Percentiles rank a stretch among this genome's conserved stretches.
Evolutionary conservation across 2,797 vertebrate genomes (phyloP).

Genomic region (Falco berigora): DNA sequence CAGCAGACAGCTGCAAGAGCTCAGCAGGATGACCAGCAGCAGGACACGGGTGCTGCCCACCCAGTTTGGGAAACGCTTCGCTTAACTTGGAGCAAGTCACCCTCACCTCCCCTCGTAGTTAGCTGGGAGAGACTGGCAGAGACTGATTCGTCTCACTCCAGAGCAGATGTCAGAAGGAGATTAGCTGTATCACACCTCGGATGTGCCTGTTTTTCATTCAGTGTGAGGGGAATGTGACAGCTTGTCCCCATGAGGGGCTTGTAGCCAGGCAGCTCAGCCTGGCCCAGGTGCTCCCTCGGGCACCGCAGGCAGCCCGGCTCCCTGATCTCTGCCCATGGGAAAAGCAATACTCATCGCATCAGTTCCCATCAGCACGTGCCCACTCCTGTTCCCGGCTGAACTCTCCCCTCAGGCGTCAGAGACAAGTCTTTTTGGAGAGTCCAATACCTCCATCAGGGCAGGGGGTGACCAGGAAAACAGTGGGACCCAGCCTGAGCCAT

Average conservation of each 20-base stretch:
- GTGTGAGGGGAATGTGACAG: neutral
- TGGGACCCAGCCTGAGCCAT: neutral
- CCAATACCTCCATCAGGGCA: neutral
- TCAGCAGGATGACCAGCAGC: neutral
- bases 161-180: slow-evolving; percentile 24
- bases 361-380: fast-evolving
- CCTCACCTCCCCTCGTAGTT: fast-evolving
- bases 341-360: neutral
- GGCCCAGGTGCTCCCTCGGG: fast-evolving
- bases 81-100: neutral
- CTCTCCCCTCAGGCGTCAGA: neutral
- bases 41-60: neutral
- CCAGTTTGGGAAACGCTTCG: neutral
- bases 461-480: neutral
- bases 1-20: fast-evolving
- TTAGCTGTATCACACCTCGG: neutral
- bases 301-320: neutral
- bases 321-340: neutral
- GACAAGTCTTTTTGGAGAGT: neutral
- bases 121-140: neutral
- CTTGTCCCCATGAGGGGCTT: neutral
- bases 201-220: neutral
- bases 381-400: neutral
- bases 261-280: neutral
- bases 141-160: neutral